A percentile compares a stretch with the other conserved stretches of the same genome.
phyloP scores from a whole-genome alignment of 2,888 invertebrate genomes.

The Eugnorisma glareosa region DNA sequence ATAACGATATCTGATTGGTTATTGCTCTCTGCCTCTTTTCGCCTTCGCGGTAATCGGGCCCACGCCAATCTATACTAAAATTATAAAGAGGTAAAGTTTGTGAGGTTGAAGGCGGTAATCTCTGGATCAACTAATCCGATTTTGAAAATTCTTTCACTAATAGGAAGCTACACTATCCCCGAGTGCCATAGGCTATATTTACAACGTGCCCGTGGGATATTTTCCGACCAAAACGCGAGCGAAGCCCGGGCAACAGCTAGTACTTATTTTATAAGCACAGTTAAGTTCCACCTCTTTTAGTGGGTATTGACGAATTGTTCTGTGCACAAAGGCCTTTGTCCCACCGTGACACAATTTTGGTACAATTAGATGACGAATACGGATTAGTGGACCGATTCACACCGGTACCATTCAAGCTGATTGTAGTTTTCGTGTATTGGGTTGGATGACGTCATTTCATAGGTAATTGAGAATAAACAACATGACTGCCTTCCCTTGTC shows the following conservation, averaged over 20 bases:
- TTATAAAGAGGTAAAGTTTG: too few relatives aligned
- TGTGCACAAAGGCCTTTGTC: slow-evolving; percentile 59
- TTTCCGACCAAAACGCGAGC: too few relatives aligned
- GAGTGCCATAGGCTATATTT: too few relatives aligned
- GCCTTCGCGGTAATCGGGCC: too few relatives aligned
- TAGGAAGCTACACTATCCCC: too few relatives aligned
- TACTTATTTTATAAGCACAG: not conserved
- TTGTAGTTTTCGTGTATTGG: slow-evolving; percentile 18
- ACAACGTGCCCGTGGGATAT: too few relatives aligned
- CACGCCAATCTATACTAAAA: too few relatives aligned
- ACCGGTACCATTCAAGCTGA: slow-evolving; percentile 35
- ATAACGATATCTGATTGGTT: not conserved
- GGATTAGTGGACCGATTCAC: slow-evolving; percentile 47
- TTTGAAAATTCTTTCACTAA: too few relatives aligned
- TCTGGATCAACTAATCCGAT: too few relatives aligned
- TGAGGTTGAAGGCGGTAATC: too few relatives aligned
- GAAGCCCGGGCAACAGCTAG: too few relatives aligned
- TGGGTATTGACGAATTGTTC: slow-evolving; percentile 35
- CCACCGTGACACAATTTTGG: slow-evolving; percentile 45
- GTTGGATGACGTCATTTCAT: slow-evolving; percentile 25
- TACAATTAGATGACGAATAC: slow-evolving; percentile 63
- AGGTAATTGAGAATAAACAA: slow-evolving; percentile 19
- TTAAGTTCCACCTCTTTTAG: slow-evolving; percentile 14
- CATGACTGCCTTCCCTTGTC: not conserved
- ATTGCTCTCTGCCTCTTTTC: too few relatives aligned